These are phyloP conservation scores for Drosophila lacicola DNA, from an alignment of 2,888 invertebrate genomes.

Conservation along the genomic window DNA sequence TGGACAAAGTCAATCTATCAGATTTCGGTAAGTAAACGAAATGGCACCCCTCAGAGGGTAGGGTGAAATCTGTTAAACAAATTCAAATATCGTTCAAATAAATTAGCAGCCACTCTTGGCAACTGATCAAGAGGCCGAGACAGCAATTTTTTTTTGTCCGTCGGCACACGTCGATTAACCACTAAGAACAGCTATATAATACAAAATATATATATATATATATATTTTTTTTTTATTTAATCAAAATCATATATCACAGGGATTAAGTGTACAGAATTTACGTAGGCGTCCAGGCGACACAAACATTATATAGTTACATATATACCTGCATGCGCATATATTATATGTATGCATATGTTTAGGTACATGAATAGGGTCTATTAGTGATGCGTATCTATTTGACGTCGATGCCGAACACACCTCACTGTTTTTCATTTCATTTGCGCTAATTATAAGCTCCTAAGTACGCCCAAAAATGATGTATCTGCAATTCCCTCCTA, in stretches of 20 bases:
- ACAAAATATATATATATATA: conserved; percentile 5
- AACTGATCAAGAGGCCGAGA: conserved; percentile 48
- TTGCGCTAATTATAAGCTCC: conserved; percentile 54
- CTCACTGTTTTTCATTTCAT: conserved; percentile 37
- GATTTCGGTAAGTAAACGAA: conserved; percentile 89
- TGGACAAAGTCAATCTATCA: conserved; percentile 93
- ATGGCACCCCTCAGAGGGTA: background rate
- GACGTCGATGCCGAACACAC: conserved; percentile 50
- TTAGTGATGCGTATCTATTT: conserved; percentile 38
- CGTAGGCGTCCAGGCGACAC: conserved; percentile 39
- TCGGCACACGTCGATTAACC: conserved; percentile 58
- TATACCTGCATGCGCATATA: background rate
- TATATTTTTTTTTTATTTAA: conserved; percentile 44
- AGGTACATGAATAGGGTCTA: conserved; percentile 3
- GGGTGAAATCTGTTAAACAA: conserved; percentile 20
- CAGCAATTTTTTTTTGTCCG: conserved; percentile 17
- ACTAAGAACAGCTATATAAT: conserved; percentile 14
- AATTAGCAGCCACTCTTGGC: conserved; percentile 66
- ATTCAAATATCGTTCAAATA: conserved; percentile 45
- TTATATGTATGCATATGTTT: conserved; percentile 1
- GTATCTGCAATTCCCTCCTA: conserved; percentile 4
- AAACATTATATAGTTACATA: conserved; percentile 8
- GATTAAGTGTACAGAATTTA: conserved; percentile 45
- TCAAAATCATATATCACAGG: conserved; percentile 42
- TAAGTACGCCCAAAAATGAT: conserved; percentile 31